Base-by-base conservation (phyloP, 2,888 invertebrate species). In the Nyleta sp. region DNA sequence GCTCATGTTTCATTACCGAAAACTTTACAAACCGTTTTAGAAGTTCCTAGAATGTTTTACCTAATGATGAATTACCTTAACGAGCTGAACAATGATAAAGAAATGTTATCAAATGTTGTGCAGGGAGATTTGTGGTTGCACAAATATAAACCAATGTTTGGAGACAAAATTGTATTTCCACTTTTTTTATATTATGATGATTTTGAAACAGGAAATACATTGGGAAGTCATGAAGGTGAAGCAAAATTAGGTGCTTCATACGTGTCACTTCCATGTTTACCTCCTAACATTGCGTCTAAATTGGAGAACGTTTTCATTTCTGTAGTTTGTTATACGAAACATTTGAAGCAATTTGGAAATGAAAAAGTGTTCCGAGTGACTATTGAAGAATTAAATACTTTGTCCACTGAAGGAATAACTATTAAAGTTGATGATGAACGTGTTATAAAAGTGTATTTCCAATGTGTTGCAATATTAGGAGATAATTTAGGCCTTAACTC, bases 221-320 rank as follows among this genome's bases (percentile, higher is more conserved):
- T 40, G 5, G 40, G 40, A 13, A 40, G 40, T 11, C 40, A 40
- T 8, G 40, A 40, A 40, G 40, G 40, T 17, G 40, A 78, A 17
- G 62, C 80, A 46, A 74, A 80, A 72, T 52, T 80, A 5, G 74
- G 78, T 24, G 74, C 65, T 22, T 50, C 75, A 2, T 78, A 81
- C 17, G 59, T 65, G 0, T 65, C 75, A 13, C 24, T 80, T 11
- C 53, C 46, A 50, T 67, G 52, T 24, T 53, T 81, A 22, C 81
- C 81, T 18, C 80, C 73, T 18, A 2, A 40, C 11, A 6, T 40
- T 8, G 17, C 8, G 4, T 2, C 15, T 15, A 40, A 40, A 40
- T 17, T 40, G 17, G 40, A 40, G 13, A 40, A 15, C 11, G 17
- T 40, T 40, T 15, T 40, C 5, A 8, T 40, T 15, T 13, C 40